These are phyloP conservation scores for Struthio camelus DNA, from an alignment of 2,113 vertebrate genomes.

Conservation along the genomic window DNA sequence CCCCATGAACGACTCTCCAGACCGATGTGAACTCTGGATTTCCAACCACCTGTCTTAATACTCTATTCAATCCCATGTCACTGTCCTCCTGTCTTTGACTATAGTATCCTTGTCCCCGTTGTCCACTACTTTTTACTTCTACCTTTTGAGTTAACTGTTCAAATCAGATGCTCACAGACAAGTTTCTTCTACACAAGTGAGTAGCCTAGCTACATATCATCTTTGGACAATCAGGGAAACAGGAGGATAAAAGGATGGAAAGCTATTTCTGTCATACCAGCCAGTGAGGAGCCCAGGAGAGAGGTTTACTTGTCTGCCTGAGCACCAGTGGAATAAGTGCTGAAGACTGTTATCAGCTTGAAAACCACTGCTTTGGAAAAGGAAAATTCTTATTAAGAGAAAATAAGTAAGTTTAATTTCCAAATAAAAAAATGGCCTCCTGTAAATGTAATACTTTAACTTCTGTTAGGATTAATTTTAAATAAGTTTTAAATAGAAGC, in stretches of 20 bases:
- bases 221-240: neutral
- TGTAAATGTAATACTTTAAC: neutral
- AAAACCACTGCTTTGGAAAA: neutral
- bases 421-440: neutral
- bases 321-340: neutral
- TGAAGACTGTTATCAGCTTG: neutral
- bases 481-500: neutral
- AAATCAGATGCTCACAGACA: neutral
- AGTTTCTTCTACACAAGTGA: neutral
- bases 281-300: neutral
- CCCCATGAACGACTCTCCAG: neutral
- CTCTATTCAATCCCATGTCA: neutral
- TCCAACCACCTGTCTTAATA: fast-evolving
- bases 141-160: neutral
- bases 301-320: neutral
- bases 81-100: neutral
- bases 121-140: neutral
- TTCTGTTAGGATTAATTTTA: neutral
- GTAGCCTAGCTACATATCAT: neutral
- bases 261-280: neutral
- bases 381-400: neutral
- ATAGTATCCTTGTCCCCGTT: neutral
- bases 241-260: neutral
- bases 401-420: neutral
- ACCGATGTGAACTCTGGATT: neutral